Evolutionary conservation across 2,797 vertebrate genomes (phyloP), one percentile per base, ranked within the genome.

Genomic region (Manis pentadactyla): DNA sequence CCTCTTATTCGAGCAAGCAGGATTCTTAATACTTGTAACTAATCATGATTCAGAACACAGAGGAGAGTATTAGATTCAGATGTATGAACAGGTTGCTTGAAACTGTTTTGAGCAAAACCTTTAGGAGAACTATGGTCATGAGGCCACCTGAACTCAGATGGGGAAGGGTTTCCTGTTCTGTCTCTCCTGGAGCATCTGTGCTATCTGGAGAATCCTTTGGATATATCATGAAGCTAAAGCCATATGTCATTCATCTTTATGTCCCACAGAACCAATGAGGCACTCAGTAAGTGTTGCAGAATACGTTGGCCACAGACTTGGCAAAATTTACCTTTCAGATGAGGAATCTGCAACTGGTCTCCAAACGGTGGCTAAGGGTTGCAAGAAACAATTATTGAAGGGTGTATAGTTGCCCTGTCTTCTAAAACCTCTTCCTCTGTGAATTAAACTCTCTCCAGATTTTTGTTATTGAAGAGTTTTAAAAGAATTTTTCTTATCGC

Each of bases 381-480:
- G 88, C 51, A 96, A 96, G 97, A 97, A 97, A 96, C 93, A 88
- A 95, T 97, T 87, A 96, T 98, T 97, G 74, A 92, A 97, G 91
- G 2, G 77, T 93, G 90, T 96, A 78, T 92, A 96, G 96, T 97
- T 98, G 96, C 57, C 51, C 4, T 37, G 0, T 74, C 85, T 84
- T 93, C 95, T 97, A 86, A 97, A 96, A 97, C 93, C 96, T 98
- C 83, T 42, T 92, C 95, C 82, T 94, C 90, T 97, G 82, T 97
- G 96, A 97, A 98, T 98, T 97, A 97, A 97, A 83, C 96, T 97
- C 94, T 97, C 88, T 90, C 79, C 89, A 91, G 94, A 96, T 97
- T 94, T 93, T 68, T 96, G 95, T 46, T 81, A 39, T 93, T 98
- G 98, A 98, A 97, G 84, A 90, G 39, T 96, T 97, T 97, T 97